Percentiles rank a stretch among this genome's conserved stretches.
These are phyloP conservation scores for Istiophorus platypterus DNA, from an alignment of 2,113 vertebrate genomes.

Conservation along the genomic window DNA sequence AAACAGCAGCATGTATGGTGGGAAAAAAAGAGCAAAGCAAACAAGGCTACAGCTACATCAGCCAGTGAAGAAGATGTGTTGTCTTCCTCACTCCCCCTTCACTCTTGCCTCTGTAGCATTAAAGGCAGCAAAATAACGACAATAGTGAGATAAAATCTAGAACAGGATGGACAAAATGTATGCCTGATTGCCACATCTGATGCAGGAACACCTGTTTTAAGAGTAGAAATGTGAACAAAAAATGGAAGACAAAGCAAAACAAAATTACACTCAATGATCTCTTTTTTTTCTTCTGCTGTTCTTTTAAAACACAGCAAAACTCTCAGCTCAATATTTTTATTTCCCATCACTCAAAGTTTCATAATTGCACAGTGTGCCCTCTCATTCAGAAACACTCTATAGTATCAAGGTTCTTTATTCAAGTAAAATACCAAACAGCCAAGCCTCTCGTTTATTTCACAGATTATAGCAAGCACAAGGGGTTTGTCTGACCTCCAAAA, in stretches of 20 bases:
- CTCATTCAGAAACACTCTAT: constrained; percentile 53
- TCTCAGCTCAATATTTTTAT: constrained; percentile 29
- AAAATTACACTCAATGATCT: constrained; percentile 29
- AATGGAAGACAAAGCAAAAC: constrained; percentile 58
- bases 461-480: constrained; percentile 40
- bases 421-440: constrained; percentile 61
- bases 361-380: too few relatives aligned
- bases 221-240: neutral
- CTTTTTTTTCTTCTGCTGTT: constrained; percentile 4
- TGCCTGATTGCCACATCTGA: constrained; percentile 46
- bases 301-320: constrained; percentile 23
- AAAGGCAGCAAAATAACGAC: constrained; percentile 52
- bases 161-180: constrained; percentile 22
- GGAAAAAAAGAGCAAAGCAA: too few relatives aligned
- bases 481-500: constrained; percentile 13
- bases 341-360: constrained; percentile 31
- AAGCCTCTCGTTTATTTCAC: constrained; percentile 28
- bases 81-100: too few relatives aligned
- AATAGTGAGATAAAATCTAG: neutral
- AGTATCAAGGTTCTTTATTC: constrained; percentile 63
- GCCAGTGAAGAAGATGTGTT: constrained; percentile 20
- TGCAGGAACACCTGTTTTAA: constrained; percentile 17
- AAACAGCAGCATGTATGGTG: constrained; percentile 32
- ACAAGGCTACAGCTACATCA: constrained; percentile 53
- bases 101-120: constrained; percentile 24